Evolutionary conservation across 2,113 vertebrate genomes (phyloP).

Genomic region (Hylia prasina): DNA sequence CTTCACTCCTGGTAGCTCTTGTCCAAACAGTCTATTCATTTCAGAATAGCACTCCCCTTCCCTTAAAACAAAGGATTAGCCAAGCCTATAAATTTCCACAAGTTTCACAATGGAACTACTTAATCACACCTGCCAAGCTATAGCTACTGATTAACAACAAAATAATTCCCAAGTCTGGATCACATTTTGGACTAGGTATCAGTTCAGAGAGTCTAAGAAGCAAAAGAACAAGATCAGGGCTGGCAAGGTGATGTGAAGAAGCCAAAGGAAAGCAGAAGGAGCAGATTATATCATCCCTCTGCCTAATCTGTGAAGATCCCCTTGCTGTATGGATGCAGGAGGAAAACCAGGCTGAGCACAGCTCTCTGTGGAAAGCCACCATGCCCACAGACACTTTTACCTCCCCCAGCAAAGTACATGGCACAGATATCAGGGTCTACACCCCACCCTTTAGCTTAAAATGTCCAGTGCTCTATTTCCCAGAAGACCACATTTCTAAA

Average conservation of each 20-base stretch:
- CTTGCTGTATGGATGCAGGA: fast-evolving
- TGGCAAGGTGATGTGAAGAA: neutral
- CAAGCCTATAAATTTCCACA: neutral
- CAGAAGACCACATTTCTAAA: neutral
- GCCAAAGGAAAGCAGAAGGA: neutral
- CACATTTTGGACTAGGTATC: too few species aligned
- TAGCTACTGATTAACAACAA: neutral
- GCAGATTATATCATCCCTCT: neutral
- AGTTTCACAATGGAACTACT: neutral
- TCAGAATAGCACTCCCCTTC: neutral
- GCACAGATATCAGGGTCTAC: neutral
- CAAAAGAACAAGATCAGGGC: neutral
- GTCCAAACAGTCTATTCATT: neutral
- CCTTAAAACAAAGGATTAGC: neutral
- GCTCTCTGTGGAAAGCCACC: neutral
- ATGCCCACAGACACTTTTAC: neutral
- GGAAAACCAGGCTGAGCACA: neutral
- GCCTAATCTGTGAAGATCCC: neutral
- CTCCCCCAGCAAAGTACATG: neutral
- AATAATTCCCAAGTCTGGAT: neutral
- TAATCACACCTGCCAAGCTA: neutral
- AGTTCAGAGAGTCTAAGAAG: neutral
- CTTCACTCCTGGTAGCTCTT: neutral
- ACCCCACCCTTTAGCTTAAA: fast-evolving
- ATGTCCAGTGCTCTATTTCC: neutral